Percentiles rank a stretch among this genome's conserved stretches.
These are phyloP conservation scores for Tachuris rubrigastra DNA, from an alignment of 2,113 vertebrate genomes.

Conservation along the genomic window DNA sequence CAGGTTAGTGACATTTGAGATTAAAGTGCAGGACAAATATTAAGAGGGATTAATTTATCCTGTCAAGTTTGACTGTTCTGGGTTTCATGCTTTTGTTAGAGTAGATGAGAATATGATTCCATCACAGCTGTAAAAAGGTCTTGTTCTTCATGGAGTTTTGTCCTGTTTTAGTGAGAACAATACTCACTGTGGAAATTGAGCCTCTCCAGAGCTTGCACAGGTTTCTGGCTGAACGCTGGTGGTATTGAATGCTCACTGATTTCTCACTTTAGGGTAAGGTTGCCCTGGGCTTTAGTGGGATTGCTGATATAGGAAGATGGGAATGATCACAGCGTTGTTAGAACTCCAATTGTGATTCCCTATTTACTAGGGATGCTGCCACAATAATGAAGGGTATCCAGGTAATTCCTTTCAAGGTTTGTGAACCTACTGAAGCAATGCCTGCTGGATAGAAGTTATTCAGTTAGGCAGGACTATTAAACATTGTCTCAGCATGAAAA, in stretches of 20 bases:
- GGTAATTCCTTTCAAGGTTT: neutral
- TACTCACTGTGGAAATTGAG: neutral
- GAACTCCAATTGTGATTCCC: neutral
- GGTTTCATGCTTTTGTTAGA: neutral
- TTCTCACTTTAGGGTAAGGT: neutral
- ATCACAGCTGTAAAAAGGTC: neutral
- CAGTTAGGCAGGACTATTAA: neutral
- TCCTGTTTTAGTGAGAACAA: neutral
- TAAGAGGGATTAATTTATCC: slow-evolving; percentile 34
- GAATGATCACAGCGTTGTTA: neutral
- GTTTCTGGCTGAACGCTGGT: neutral
- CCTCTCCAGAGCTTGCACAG: neutral
- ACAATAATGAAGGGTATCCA: neutral
- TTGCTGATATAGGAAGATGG: neutral
- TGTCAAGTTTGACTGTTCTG: neutral
- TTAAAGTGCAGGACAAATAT: slow-evolving; percentile 51
- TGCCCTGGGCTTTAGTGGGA: neutral
- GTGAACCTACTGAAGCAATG: neutral
- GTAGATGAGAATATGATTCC: neutral
- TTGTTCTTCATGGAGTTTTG: neutral
- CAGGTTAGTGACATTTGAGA: neutral
- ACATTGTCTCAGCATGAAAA: slow-evolving; percentile 13
- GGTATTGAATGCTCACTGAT: neutral
- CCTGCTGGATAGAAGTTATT: neutral
- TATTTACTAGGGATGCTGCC: neutral